Evolutionary conservation across 2,113 vertebrate genomes (phyloP), one percentile per base, ranked within the genome.

Genomic region (Centropus unirufus): DNA sequence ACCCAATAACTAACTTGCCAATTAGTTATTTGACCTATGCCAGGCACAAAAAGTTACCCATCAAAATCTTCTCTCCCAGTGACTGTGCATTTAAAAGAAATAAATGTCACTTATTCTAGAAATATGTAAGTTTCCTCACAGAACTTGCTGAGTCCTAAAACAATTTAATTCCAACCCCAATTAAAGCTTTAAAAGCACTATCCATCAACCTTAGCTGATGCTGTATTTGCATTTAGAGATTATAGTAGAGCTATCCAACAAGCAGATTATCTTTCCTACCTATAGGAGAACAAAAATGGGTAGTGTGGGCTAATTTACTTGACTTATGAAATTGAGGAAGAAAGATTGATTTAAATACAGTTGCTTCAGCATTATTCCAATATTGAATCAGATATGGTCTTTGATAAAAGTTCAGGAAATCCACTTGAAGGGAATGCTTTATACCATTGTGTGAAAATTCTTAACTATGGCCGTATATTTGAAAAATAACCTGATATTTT

Each of bases 151-250:
- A 96, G 83, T 90, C 64, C 52, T 97, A 64, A 89, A 94, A 67
- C 91, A 90, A 78, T 95, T 95, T 83, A 83, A 94, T 96, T 96
- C 85, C 72, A 89, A 88, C 90, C 83, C 69, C 91, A 94, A 89
- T 97, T 94, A 97, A 96, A 75, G 80, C 91, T 92, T 74, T 95
- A 94, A 95, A 96, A 97, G 94, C 89, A 83, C 36, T 39, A 95
- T 97, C 95, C 64, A 81, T 97, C 96, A 96, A 1, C 64, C 55
- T 90, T 55, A 70, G 39, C 79, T 94, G 79, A 47, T 88, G 12
- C 44, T 64, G 42, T 93, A 89, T 92, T 94, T 96, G 91, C 91
- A 90, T 93, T 94, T 81, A 75, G 92, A 87, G 69, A 84, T 84
- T 70, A 52, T 59, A 89, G 80, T 20, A 58, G 92, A 70, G 47